Evolutionary conservation across 2,888 invertebrate species (phyloP).

Genomic region (Globia sparganii): DNA sequence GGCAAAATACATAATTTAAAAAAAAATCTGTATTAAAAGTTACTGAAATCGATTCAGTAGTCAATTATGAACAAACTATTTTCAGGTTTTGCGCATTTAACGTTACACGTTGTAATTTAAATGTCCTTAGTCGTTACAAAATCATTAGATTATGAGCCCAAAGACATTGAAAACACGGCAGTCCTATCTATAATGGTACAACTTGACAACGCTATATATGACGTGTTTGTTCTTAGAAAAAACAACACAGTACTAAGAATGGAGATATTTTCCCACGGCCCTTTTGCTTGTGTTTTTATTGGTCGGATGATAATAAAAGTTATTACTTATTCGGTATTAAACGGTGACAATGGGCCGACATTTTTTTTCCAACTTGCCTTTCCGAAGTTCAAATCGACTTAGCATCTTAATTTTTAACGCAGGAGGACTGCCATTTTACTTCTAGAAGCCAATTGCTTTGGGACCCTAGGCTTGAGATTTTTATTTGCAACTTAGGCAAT

Average conservation of each 20-base stretch:
- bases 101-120: no score
- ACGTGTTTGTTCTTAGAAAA: constrained; percentile 72
- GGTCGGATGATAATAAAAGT: constrained; percentile 26
- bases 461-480: background rate
- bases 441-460: background rate
- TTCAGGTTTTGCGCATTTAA: no score
- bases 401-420: background rate
- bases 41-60: no score
- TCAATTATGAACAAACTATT: no score
- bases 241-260: constrained; percentile 72
- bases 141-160: constrained; percentile 30
- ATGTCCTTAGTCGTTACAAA: constrained; percentile 11
- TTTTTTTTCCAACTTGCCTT: background rate
- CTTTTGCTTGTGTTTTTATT: constrained; percentile 63
- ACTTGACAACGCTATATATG: constrained; percentile 48
- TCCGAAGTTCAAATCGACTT: background rate
- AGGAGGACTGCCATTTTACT: background rate
- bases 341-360: constrained; percentile 33
- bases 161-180: constrained; percentile 60
- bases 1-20: no score
- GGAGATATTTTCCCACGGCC: constrained; percentile 77
- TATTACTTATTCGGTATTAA: constrained; percentile 12
- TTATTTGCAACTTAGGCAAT: background rate
- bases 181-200: constrained; percentile 38
- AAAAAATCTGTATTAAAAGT: no score